phyloP scores from a whole-genome alignment of 2,888 invertebrate genomes.

The Folsomia manolachei region DNA sequence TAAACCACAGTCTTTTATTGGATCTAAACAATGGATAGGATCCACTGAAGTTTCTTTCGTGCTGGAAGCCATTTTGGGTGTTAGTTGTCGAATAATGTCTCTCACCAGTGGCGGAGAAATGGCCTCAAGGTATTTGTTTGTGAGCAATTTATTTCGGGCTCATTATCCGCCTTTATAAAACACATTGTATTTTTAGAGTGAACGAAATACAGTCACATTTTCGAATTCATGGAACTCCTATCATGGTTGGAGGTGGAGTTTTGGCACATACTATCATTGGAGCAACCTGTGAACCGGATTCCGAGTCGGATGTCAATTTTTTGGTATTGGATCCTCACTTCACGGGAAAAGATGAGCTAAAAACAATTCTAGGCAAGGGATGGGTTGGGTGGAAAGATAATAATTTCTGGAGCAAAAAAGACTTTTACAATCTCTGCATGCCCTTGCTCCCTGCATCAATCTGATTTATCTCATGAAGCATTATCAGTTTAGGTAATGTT shows the following conservation, averaged over 20 bases:
- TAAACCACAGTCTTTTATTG: conserved; percentile 80
- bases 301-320: conserved; percentile 77
- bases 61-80: conserved; percentile 72
- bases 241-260: conserved; percentile 99
- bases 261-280: conserved; percentile 97
- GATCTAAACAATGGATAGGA: conserved; percentile 95
- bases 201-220: conserved; percentile 86
- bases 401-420: conserved; percentile 91
- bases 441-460: conserved; percentile 67
- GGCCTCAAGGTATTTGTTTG: conserved; percentile 53
- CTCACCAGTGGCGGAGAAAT: conserved; percentile 84
- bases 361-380: conserved; percentile 72
- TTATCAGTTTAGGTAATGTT: too few species aligned
- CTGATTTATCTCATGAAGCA: too few species aligned
- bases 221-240: conserved; percentile 84
- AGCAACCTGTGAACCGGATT: conserved; percentile 68
- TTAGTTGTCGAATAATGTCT: conserved; percentile 74
- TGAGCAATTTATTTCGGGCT: background rate
- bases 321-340: conserved; percentile 98
- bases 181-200: conserved; percentile 27
- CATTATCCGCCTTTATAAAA: background rate
- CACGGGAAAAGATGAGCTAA: conserved; percentile 80
- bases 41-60: conserved; percentile 95
- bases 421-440: conserved; percentile 95
- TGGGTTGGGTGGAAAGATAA: conserved; percentile 97